phyloP scores from a whole-genome alignment of 2,797 vertebrate genomes.

The Buceros bicornis region DNA sequence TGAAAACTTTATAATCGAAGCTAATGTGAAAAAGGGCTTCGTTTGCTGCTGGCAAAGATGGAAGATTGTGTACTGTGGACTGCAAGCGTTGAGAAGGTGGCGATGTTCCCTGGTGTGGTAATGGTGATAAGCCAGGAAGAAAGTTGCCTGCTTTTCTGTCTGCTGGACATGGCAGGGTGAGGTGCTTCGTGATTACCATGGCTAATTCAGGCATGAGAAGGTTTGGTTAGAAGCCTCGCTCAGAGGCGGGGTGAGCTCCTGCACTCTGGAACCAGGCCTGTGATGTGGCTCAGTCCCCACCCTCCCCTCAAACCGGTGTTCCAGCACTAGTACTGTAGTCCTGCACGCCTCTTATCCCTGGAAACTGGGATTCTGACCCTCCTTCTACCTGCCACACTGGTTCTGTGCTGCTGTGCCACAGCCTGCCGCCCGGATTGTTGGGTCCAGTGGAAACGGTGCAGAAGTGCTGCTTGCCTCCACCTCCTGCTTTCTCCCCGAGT shows the following conservation, averaged over 20 bases:
- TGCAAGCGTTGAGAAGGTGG: neutral
- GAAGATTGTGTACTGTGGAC: neutral
- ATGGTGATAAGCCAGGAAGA: neutral
- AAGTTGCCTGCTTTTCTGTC: neutral
- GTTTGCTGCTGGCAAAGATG: neutral
- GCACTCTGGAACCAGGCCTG: neutral
- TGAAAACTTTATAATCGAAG: neutral
- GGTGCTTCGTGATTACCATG: neutral
- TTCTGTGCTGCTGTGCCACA: neutral
- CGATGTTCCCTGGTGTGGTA: neutral
- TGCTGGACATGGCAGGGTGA: neutral
- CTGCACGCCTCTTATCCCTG: neutral
- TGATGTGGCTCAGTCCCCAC: neutral
- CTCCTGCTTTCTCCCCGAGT: neutral
- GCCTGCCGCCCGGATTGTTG: accelerated
- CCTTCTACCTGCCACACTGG: accelerated
- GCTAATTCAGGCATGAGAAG: neutral
- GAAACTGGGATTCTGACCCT: neutral
- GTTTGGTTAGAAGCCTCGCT: neutral
- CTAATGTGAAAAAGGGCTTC: neutral
- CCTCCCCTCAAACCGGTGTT: neutral
- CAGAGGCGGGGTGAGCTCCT: neutral
- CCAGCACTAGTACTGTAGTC: accelerated
- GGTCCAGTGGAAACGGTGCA: neutral
- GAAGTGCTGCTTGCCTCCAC: accelerated